These are phyloP conservation scores for Myxocyprinus asiaticus DNA, from an alignment of 2,113 vertebrate species.

Conservation along the genomic window DNA sequence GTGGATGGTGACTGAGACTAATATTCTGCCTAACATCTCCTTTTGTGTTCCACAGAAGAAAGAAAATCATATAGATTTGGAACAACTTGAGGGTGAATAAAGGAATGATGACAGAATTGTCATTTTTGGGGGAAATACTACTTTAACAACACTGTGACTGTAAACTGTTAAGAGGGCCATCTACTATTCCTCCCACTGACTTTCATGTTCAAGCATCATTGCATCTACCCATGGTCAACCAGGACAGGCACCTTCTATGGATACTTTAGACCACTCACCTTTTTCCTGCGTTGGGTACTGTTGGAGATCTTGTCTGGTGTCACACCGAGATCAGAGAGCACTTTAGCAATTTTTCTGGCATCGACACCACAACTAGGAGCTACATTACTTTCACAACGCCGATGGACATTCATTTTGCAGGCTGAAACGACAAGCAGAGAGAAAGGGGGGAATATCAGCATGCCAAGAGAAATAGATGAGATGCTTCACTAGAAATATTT, in stretches of 20 bases:
- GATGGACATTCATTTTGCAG: constrained; percentile 99
- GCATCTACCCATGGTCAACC: background rate
- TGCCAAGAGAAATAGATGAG: background rate
- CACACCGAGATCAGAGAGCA: constrained; percentile 93
- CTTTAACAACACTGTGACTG: background rate
- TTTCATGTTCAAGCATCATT: background rate
- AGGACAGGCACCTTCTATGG: background rate
- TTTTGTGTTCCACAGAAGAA: too few species aligned
- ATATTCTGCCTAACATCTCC: too few species aligned
- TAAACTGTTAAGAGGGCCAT: background rate
- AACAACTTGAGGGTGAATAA: too few species aligned
- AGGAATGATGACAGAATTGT: too few species aligned
- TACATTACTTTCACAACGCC: constrained; percentile 94
- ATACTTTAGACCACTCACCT: constrained; percentile 72
- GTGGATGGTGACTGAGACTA: too few species aligned
- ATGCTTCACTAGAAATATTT: background rate
- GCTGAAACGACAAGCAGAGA: constrained; percentile 70
- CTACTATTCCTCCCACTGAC: background rate
- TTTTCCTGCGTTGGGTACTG: constrained; percentile 92
- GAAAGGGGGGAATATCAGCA: background rate
- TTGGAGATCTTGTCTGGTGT: constrained; percentile 98
- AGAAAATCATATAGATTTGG: too few species aligned
- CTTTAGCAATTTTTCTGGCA: constrained; percentile 94
- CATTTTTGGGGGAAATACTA: background rate
- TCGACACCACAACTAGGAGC: constrained; percentile 98